Evolutionary conservation across 2,888 invertebrate genomes (phyloP), one percentile per base, ranked within the genome.

Genomic region (Horisme vitalbata): DNA sequence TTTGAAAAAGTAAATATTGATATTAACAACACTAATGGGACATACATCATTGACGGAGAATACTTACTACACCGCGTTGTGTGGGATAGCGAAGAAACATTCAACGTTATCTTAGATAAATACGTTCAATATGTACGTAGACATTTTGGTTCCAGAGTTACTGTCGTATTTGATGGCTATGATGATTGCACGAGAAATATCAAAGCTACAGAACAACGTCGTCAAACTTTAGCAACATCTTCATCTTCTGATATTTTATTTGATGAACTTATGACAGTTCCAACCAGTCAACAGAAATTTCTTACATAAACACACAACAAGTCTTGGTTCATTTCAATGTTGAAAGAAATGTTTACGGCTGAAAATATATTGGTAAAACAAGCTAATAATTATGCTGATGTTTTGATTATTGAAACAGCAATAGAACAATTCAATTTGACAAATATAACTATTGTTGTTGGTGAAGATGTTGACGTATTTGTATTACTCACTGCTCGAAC

Each of bases 281-380:
- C 63, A 31, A 54, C 46, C 11, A 57, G 36, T 26, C 53, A 58
- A 58, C 50, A 63, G 15, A 34, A 47, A 41, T 52, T 68, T 59
- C 50, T 70, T 53, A 15, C 63, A 47, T 69, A 68, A 59, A 62
- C 43, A 33, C 57, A 69, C 43, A 67, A 69, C 33, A 69, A 71
- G 46, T 61, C 59, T 65, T 58, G 67, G 30, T 63, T 71, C 27
- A 70, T 72, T 64, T 59, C 50, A 23, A 57, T 61, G 59, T 46
- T 61, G 45, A 54, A 46, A 38, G 48, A 52, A 47, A 55, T 38
- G 8, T 63, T 71, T 55, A 60, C 59, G 1, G 41, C 62, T 58
- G 64, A 55, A 37, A 64, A 65, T 64, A 65, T 68, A 28, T 41
- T 26, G 1, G 64, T 66, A 7, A 61, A 63, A 63, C 65, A 69